Evolutionary conservation across 2,888 invertebrate species (phyloP), one percentile per base, ranked within the genome.

Genomic region (Latrodectus elegans): DNA sequence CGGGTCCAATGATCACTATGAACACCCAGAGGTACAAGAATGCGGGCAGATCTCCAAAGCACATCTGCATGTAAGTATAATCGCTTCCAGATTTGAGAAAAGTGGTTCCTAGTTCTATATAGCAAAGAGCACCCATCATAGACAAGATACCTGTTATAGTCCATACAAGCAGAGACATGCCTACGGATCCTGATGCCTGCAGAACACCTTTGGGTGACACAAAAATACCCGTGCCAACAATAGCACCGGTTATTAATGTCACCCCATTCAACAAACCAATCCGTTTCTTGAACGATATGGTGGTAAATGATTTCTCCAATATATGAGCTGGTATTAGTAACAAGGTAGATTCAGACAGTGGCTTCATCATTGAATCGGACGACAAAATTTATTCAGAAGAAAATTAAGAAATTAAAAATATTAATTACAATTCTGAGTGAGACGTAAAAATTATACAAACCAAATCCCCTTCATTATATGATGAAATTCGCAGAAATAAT

Each of bases 11-110:
- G 91, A 96, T 95, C 76, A 96, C 93, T 89, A 96, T 92, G 22
- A 98, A 97, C 92, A 97, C 97, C 99, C 99, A 99, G 12, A 99
- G 93, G 92, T 97, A 99, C 15, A 99, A 93, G 92, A 99, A 99
- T 0, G 98, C 96, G n/a, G 97, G 97, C 82, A 99, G 92, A 2
- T 96, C 94, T 38, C 99, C 99, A 92, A 95, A 99, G 2, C 98
- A 96, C 92, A 97, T 96, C 91, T 95, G 94, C 90, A 99, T 97
- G 91, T 99, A 99, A 53, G 98, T 97, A 92, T 99, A 99, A 93
- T 99, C 99, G 1, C 98, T 98, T 26, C 99, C 99, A 87, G 97
- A 98, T 91, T 97, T 96, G 8, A 97, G 96, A 91, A 99, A 95
- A 22, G 95, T 94, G 22, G 96, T 96, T 91, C 99, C 99, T 90